Conservation (phyloP, 2,888 invertebrate genomes). For the Macaria liturata region DNA sequence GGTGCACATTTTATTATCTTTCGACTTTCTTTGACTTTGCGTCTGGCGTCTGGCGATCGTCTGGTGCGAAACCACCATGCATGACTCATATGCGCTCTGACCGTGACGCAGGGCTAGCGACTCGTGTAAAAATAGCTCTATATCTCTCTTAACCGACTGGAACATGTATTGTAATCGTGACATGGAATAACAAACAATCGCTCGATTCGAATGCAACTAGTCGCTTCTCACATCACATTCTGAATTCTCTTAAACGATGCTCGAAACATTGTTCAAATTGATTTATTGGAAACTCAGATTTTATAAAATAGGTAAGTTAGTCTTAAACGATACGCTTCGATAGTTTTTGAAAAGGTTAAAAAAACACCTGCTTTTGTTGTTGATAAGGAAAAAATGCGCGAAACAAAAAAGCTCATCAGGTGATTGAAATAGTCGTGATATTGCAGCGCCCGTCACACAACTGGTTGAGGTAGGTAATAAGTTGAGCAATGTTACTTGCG, state of each 20-base stretch:
- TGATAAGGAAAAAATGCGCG: no score
- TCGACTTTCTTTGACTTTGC: constrained; percentile 25
- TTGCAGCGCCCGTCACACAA: no score
- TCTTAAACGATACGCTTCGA: no score
- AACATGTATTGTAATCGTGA: constrained; percentile 6
- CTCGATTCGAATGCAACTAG: constrained; percentile 3
- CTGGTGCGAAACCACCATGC: constrained; percentile 38
- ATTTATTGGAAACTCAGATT: no score
- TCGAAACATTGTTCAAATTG: neutral
- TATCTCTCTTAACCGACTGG: constrained; percentile 10
- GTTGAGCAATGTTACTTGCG: no score
- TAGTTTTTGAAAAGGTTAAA: no score
- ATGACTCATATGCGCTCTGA: constrained; percentile 62
- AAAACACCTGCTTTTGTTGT: no score
- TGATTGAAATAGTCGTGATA: no score
- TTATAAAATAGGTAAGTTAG: no score
- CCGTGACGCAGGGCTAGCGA: constrained; percentile 43
- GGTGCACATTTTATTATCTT: constrained; percentile 21
- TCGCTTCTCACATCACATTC: neutral
- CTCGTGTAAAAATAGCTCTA: constrained; percentile 23
- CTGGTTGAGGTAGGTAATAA: no score
- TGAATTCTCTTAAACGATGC: neutral
- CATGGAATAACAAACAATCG: constrained; percentile 8
- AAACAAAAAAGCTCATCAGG: no score
- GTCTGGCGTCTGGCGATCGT: constrained; percentile 21